Conservation (phyloP, 2,797 vertebrate species). For the Alcedo quadribrachys region DNA sequence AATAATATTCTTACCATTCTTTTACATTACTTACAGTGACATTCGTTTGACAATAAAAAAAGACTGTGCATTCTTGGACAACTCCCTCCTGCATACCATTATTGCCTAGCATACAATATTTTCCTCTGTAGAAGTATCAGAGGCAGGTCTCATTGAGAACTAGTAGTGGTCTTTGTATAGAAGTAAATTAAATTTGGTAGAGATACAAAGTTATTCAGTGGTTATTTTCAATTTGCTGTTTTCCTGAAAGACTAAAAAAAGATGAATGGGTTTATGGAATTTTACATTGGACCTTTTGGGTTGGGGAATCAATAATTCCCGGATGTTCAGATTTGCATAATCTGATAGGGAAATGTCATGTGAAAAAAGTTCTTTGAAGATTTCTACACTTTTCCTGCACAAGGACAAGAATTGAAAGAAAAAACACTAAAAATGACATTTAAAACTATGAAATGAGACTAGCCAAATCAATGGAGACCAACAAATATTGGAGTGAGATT, state of each 20-base stretch:
- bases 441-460: not conserved
- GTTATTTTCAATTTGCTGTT: not conserved
- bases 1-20: not conserved
- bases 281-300: not conserved
- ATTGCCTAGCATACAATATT: not conserved
- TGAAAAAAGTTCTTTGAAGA: not conserved
- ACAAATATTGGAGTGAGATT: not conserved
- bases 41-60: not conserved
- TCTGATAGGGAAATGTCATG: not conserved
- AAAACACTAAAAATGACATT: not conserved
- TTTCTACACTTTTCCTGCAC: not conserved
- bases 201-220: not conserved
- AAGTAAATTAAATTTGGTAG: not conserved
- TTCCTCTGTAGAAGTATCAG: not conserved
- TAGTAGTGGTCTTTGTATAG: not conserved
- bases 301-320: not conserved
- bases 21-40: not conserved
- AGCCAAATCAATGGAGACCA: not conserved
- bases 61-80: not conserved
- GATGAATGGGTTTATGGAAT: not conserved
- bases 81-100: not conserved
- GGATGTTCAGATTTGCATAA: not conserved
- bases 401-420: not conserved
- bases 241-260: not conserved
- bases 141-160: not conserved